Evolutionary conservation across 2,113 vertebrate species (phyloP).

Genomic region (Astatoreochromis straeleni): DNA sequence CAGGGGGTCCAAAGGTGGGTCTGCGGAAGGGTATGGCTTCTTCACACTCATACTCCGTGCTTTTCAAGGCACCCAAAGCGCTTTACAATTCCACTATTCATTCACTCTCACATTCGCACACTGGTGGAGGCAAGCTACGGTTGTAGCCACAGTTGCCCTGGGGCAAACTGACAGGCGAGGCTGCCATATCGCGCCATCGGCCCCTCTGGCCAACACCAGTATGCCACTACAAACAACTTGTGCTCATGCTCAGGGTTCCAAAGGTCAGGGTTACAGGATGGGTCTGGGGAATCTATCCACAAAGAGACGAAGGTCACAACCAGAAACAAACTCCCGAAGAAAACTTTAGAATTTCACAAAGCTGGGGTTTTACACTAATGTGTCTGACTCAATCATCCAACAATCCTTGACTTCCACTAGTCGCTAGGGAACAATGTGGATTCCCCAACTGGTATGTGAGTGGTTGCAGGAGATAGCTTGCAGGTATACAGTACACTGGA

Average conservation of each 20-base stretch:
- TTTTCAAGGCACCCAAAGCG: too few relatives aligned
- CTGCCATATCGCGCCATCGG: too few relatives aligned
- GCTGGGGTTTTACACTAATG: not conserved
- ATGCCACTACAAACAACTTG: not conserved
- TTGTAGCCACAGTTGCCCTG: too few relatives aligned
- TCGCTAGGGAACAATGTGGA: not conserved
- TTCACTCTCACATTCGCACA: too few relatives aligned
- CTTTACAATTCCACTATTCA: too few relatives aligned
- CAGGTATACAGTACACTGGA: not conserved
- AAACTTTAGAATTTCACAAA: not conserved
- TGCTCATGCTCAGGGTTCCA: not conserved
- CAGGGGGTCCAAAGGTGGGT: not conserved
- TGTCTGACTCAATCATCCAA: not conserved
- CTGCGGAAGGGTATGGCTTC: not conserved
- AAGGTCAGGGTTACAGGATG: not conserved
- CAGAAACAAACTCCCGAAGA: not conserved
- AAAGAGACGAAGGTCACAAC: not conserved
- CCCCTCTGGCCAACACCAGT: too few relatives aligned
- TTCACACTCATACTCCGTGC: not conserved
- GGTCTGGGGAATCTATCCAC: not conserved
- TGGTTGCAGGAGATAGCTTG: not conserved
- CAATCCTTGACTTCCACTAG: not conserved
- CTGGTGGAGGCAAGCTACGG: too few relatives aligned
- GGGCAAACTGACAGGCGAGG: too few relatives aligned
- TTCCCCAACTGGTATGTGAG: not conserved